phyloP scores from a whole-genome alignment of 2,113 vertebrate species.

The Phylloscopus whistleri region DNA sequence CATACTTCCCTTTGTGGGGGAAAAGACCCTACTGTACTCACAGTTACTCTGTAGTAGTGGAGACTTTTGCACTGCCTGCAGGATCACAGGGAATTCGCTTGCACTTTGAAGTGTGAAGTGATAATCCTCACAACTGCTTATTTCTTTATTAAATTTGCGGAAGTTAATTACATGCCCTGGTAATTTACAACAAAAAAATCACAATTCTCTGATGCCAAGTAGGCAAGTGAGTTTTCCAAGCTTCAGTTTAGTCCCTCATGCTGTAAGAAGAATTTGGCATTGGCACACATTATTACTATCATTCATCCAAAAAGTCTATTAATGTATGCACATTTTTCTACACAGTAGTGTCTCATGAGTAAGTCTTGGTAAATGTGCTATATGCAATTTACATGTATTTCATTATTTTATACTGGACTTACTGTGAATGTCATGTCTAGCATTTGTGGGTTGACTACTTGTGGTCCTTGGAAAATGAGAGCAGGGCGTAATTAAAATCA shows the following conservation, averaged over 20 bases:
- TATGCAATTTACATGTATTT: not conserved
- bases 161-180: conserved; percentile 64
- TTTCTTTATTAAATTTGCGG: conserved; percentile 56
- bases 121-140: conserved; percentile 62
- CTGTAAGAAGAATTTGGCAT: conserved; percentile 55
- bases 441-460: not conserved
- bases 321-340: conserved; percentile 44
- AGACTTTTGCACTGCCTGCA: conserved; percentile 18
- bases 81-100: not conserved
- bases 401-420: not conserved
- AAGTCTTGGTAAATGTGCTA: conserved; percentile 16
- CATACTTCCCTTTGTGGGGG: not conserved
- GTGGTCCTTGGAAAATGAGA: not conserved
- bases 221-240: conserved; percentile 56
- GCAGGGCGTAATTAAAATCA: not conserved
- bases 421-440: not conserved
- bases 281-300: conserved; percentile 38
- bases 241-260: conserved; percentile 45
- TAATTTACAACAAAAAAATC: conserved; percentile 43
- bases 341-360: not conserved
- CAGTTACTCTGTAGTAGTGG: not conserved
- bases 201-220: conserved; percentile 50
- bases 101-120: conserved; percentile 59
- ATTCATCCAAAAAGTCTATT: conserved; percentile 51
- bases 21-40: not conserved